Conservation (phyloP, 2,888 invertebrate genomes). For the Himalopsyche japonica region DNA sequence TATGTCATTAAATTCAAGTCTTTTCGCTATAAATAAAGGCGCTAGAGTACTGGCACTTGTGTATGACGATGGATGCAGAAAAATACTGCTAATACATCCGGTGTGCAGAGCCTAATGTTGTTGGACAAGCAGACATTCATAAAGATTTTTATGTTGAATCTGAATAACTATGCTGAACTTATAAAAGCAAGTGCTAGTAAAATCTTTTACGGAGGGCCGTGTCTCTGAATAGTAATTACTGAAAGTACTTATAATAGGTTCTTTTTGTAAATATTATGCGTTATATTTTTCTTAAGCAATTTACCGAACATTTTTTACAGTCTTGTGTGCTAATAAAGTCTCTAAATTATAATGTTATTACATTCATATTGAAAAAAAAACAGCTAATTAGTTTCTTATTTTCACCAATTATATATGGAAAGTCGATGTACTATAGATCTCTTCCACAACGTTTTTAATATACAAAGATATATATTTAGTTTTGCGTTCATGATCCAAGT, state of each 20-base stretch:
- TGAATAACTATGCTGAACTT: constrained; percentile 33
- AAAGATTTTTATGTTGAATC: constrained; percentile 26
- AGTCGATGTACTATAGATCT: too few species aligned
- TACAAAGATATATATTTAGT: too few species aligned
- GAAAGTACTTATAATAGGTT: neutral
- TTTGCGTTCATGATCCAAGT: too few species aligned
- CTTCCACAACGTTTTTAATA: too few species aligned
- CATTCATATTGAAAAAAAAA: too few species aligned
- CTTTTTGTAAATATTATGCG: neutral
- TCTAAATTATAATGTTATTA: too few species aligned
- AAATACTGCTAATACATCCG: neutral
- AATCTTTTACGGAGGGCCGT: constrained; percentile 30
- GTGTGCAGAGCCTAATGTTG: constrained; percentile 15
- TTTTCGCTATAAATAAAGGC: constrained; percentile 2
- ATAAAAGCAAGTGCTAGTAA: constrained; percentile 35
- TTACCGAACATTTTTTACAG: neutral
- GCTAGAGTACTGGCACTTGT: neutral
- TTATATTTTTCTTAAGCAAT: too few species aligned
- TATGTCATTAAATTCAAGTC: constrained; percentile 26
- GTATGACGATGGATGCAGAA: constrained; percentile 5
- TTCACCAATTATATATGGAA: too few species aligned
- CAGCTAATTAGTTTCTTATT: too few species aligned
- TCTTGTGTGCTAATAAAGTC: neutral
- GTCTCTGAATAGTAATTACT: constrained; percentile 35
- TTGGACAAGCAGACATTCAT: constrained; percentile 3